Conservation (phyloP, 2,797 vertebrate species). For the Tokudaia muenninki region DNA sequence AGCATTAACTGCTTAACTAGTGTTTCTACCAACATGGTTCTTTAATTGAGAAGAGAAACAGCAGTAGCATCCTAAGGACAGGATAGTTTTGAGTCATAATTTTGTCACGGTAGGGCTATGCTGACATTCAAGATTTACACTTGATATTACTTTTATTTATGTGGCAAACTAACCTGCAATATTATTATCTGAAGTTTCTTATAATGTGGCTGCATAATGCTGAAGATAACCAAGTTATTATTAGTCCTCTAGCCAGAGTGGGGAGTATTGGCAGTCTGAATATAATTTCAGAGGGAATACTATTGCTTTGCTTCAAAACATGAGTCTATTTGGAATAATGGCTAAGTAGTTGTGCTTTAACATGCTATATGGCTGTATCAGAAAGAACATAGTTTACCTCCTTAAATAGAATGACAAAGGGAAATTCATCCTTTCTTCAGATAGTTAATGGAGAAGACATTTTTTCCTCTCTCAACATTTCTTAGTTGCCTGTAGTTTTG, state of each 20-base stretch:
- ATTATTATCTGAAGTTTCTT: not conserved
- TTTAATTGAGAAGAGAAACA: not conserved
- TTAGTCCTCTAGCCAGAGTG: not conserved
- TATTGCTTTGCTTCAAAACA: not conserved
- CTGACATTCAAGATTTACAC: not conserved
- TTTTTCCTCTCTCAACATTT: not conserved
- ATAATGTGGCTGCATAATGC: not conserved
- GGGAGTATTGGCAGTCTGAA: not conserved
- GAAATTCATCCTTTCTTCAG: not conserved
- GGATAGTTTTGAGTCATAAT: not conserved
- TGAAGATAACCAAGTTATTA: not conserved
- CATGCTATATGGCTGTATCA: not conserved
- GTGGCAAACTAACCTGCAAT: not conserved
- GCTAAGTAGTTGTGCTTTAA: not conserved
- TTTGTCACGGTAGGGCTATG: not conserved
- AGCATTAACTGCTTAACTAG: not conserved
- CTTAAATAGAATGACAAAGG: conserved; percentile 4
- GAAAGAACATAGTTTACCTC: not conserved
- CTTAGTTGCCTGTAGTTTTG: not conserved
- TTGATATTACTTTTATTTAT: not conserved
- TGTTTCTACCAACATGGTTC: not conserved
- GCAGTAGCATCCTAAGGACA: not conserved
- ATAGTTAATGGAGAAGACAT: not conserved
- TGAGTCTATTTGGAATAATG: not conserved
- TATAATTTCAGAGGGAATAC: not conserved